Evolutionary conservation across 2,113 vertebrate genomes (phyloP).

Genomic region (Theristicus caerulescens): DNA sequence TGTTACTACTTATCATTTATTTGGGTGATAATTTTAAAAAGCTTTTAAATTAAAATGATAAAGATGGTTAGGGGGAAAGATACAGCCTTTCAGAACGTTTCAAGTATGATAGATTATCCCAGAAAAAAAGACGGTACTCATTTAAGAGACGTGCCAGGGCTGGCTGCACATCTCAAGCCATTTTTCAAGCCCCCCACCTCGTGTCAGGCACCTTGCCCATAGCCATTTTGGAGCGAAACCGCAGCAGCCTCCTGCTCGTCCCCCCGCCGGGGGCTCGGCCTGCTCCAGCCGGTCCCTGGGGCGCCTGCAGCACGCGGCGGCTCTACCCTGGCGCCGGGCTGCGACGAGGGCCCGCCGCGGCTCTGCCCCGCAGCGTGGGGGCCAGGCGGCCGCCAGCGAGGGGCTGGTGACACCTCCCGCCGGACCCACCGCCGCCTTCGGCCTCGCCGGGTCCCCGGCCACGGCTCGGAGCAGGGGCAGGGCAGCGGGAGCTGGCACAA

Average conservation of each 20-base stretch:
- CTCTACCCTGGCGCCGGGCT: background rate
- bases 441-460: accelerated
- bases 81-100: constrained; percentile 5
- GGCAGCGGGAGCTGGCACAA: background rate
- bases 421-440: accelerated
- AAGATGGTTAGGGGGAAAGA: constrained; percentile 10
- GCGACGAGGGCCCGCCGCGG: accelerated
- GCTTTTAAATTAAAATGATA: constrained; percentile 63
- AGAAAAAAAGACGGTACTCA: background rate
- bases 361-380: accelerated
- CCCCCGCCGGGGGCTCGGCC: background rate
- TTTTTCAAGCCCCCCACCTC: background rate
- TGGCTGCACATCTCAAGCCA: background rate
- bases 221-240: background rate
- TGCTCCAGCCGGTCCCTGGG: background rate
- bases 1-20: constrained; percentile 24
- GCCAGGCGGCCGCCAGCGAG: background rate
- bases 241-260: background rate
- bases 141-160: background rate
- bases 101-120: constrained; percentile 33
- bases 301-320: accelerated
- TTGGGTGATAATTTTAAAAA: constrained; percentile 47
- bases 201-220: background rate
- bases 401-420: accelerated
- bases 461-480: background rate